Evolutionary conservation across 2,888 invertebrate genomes (phyloP).

Genomic region (Eupithecia vulgata): DNA sequence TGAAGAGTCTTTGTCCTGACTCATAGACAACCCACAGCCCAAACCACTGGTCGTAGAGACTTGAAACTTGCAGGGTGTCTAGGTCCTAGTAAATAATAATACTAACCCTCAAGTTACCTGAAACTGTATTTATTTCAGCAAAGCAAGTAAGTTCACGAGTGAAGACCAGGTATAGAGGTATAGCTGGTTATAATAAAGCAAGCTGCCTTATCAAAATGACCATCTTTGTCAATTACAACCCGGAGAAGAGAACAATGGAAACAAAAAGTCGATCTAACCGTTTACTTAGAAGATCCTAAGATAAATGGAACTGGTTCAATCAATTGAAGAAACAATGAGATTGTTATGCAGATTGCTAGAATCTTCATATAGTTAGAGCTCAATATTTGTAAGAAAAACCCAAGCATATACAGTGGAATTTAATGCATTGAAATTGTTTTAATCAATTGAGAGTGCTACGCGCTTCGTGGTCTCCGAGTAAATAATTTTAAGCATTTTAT

Average conservation of each 20-base stretch:
- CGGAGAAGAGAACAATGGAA: conserved; percentile 58
- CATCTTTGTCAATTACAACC: conserved; percentile 54
- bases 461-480: neutral
- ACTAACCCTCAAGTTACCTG: too few species aligned
- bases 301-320: conserved; percentile 30
- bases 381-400: neutral
- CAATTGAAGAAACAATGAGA: conserved; percentile 34
- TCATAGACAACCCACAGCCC: too few species aligned
- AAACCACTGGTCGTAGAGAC: too few species aligned
- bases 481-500: neutral
- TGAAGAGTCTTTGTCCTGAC: too few species aligned
- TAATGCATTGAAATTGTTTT: neutral
- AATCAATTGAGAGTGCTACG: neutral
- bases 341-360: conserved; percentile 15
- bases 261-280: conserved; percentile 56
- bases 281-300: conserved; percentile 42
- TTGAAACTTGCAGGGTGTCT: too few species aligned
- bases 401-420: neutral
- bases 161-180: neutral
- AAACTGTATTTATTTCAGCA: neutral
- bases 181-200: conserved; percentile 3
- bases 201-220: conserved; percentile 51
- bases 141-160: neutral
- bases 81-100: too few species aligned
- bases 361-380: neutral